Conservation (phyloP, 2,797 vertebrate species). For the Philypnodon macrostomus region DNA sequence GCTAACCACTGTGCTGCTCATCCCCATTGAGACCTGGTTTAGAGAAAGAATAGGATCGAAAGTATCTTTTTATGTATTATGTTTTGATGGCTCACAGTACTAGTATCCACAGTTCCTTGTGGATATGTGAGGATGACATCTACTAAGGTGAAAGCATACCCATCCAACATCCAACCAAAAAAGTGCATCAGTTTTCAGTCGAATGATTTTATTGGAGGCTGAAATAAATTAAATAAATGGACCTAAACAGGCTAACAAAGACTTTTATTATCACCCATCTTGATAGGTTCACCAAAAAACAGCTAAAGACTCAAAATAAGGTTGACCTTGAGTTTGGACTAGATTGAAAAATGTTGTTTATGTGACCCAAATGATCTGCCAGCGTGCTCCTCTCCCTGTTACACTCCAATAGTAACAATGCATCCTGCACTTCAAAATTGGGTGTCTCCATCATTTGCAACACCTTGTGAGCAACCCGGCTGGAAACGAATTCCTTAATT, state of each 20-base stretch:
- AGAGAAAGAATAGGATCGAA: too few species aligned
- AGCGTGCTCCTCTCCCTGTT: constrained; percentile 9
- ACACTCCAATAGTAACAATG: constrained; percentile 27
- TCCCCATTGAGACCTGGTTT: too few species aligned
- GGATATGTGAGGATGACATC: neutral
- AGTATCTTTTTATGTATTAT: too few species aligned
- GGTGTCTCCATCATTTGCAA: constrained; percentile 26
- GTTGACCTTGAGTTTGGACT: constrained; percentile 1
- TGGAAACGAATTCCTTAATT: constrained; percentile 47
- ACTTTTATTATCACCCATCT: neutral
- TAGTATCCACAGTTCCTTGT: too few species aligned
- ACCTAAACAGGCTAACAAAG: neutral
- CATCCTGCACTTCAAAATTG: constrained; percentile 22
- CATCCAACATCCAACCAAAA: neutral
- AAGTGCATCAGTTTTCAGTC: too few species aligned
- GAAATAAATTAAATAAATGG: neutral
- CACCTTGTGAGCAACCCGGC: constrained; percentile 35
- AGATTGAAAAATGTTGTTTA: constrained; percentile 15
- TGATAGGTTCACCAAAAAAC: constrained; percentile 4
- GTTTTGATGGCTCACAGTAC: too few species aligned
- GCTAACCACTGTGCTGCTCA: too few species aligned
- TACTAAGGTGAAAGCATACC: neutral
- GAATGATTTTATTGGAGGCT: neutral
- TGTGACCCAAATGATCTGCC: constrained; percentile 15
- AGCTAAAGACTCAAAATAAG: neutral